Base-by-base conservation (phyloP, 2,888 invertebrate species). In the Drosophila ezoana region DNA sequence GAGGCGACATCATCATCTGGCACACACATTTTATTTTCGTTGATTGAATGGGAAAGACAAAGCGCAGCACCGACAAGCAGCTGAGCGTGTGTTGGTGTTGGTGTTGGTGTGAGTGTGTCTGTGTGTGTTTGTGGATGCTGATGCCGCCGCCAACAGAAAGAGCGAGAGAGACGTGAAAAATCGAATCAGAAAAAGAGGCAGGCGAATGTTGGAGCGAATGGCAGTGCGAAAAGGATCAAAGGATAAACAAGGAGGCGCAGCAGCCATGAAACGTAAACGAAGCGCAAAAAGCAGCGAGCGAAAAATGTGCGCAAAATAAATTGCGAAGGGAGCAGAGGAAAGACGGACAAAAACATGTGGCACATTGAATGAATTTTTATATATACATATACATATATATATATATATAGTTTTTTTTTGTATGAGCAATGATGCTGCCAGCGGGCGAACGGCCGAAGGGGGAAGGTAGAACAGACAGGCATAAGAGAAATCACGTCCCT, bases 401-500 rank as follows among this genome's bases (percentile, higher is more conserved):
- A 16, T 23, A 16, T 57, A 35, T 63, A 62, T 45, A 40, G 51
- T 43, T 23, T 11, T 37, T 44, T 63, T 37, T 58, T 64, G 64
- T 63, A 59, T 49, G 59, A 77, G 61, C 74, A 65, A 54, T 74
- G 82, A 78, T 82, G 86, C 62, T 81, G 67, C 60, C 58, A 11
- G 16, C 65, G 61, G 43, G 52, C 43, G 28, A 59, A 44, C 54
- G 59, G 51, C 14, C 14, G 49, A 38, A 45, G 57, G 64, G 81
- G 68, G 60, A 33, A 62, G 63, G 23, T 54, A 81, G 71, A 76
- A 77, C 71, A 84, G 79, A 60, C 81, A 81, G 81, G 82, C 89
- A 82, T 52, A 74, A 86, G 80, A 89, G 89, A 89, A 88, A 87
- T 87, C 89, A 83, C 89, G 83, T 83, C 83, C 83, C 83, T 76